phyloP scores from a whole-genome alignment of 1,140 invertebrate species.

The Onthophagus taurus region DNA sequence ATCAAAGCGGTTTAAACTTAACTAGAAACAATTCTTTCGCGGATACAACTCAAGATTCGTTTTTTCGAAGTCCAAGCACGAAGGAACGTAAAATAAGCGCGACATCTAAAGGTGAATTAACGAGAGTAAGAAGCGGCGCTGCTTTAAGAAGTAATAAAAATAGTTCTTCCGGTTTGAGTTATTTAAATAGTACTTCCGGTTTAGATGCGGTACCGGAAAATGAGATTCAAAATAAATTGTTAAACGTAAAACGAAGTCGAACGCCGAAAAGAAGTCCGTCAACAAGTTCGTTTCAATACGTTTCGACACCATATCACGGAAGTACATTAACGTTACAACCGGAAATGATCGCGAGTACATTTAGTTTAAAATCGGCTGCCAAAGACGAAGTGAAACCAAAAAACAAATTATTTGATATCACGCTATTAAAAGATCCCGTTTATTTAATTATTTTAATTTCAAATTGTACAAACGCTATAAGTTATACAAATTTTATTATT shows the following conservation, averaged over 20 bases:
- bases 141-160: constrained; percentile 22
- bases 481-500: constrained; percentile 79
- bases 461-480: constrained; percentile 74
- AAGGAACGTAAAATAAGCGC: constrained; percentile 45
- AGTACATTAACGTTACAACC: constrained; percentile 70
- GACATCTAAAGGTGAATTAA: constrained; percentile 38
- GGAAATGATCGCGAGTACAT: constrained; percentile 64
- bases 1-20: constrained; percentile 27
- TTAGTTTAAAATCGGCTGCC: constrained; percentile 49
- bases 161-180: constrained; percentile 1
- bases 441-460: constrained; percentile 74
- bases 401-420: constrained; percentile 64
- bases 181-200: constrained; percentile 40
- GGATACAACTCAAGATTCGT: constrained; percentile 24
- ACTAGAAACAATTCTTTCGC: constrained; percentile 30
- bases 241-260: constrained; percentile 26
- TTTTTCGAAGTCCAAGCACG: constrained; percentile 35
- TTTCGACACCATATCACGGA: constrained; percentile 74
- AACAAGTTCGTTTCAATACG: constrained; percentile 70
- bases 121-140: constrained; percentile 20
- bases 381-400: constrained; percentile 29
- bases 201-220: constrained; percentile 48
- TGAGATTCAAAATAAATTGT: constrained; percentile 27
- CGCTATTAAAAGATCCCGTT: constrained; percentile 65
- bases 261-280: constrained; percentile 57